Conservation (phyloP, 1,140 invertebrate species). For the Micrasema longulum region DNA sequence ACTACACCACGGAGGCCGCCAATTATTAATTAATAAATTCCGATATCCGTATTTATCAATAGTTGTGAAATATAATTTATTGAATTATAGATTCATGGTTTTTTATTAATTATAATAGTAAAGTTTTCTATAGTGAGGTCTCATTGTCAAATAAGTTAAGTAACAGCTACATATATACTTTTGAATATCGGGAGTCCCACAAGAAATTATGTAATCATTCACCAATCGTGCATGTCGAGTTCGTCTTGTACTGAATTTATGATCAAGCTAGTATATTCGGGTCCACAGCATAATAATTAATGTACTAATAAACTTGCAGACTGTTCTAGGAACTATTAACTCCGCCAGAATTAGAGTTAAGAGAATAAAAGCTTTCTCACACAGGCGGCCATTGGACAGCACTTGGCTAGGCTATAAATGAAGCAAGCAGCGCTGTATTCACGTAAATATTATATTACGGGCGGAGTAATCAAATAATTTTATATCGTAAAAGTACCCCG, state of each 20-base stretch:
- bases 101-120: too few relatives aligned
- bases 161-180: too few relatives aligned
- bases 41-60: too few relatives aligned
- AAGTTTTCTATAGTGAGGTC: too few relatives aligned
- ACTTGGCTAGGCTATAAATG: conserved; percentile 35
- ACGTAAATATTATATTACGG: conserved; percentile 5
- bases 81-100: too few relatives aligned
- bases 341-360: conserved; percentile 42
- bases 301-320: conserved; percentile 43
- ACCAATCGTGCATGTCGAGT: not conserved
- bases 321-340: conserved; percentile 44
- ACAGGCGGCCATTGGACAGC: conserved; percentile 36
- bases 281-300: conserved; percentile 44
- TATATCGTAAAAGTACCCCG: too few relatives aligned
- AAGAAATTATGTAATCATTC: not conserved
- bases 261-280: conserved; percentile 21
- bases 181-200: too few relatives aligned
- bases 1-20: too few relatives aligned
- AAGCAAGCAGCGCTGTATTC: conserved; percentile 8
- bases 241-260: conserved; percentile 6
- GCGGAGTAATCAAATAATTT: too few relatives aligned
- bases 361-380: conserved; percentile 46
- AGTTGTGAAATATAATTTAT: too few relatives aligned
- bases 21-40: too few relatives aligned
- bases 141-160: too few relatives aligned